Base-by-base conservation (phyloP, 2,888 invertebrate species). In the Colostygia pectinataria region DNA sequence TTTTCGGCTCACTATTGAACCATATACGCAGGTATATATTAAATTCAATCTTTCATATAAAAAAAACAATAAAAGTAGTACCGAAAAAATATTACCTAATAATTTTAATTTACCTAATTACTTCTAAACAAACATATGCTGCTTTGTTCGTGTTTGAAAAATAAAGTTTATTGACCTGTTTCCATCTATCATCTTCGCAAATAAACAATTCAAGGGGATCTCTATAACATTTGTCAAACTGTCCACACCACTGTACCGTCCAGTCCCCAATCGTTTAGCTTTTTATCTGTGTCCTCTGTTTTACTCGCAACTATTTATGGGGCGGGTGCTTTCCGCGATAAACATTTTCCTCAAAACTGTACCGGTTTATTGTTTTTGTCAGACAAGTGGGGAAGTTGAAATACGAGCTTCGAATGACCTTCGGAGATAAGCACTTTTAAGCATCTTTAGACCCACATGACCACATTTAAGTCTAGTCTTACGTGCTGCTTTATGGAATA, bases 301-400 rank as follows among this genome's bases (percentile, higher is more conserved):
- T 84, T 83, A 83, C 83, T 86, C 52, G 73, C 71, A 71, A 65
- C 72, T 86, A 88, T 90, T 90, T 89, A 89, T 85, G 84, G 74
- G 73, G 73, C 75, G 88, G 81, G 85, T 90, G 90, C 77, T 75
- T 68, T 64, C 61, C 57, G 77, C 77, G 90, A 90, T 90, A 90
- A 90, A 85, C 77, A 76, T 78, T 84, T 80, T 80, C 80, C 82
- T 81, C 77, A 77, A 82, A 85, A 83, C 70, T 79, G 80, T 74
- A 68, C 53, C 62, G 80, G 83, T 87, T 89, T 86, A 87, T 87
- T 88, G 89, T 85, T 86, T 80, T 77, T 82, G 79, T 79, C 82
- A 75, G 78, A 71, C 70, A 74, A 75, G 72, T 70, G 74, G 79
- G 80, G 78, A 72, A 68, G 63, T 66, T 80, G 75, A 87, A 77